Evolutionary conservation across 2,888 invertebrate species (phyloP).

Genomic region (Hartigia nigra): DNA sequence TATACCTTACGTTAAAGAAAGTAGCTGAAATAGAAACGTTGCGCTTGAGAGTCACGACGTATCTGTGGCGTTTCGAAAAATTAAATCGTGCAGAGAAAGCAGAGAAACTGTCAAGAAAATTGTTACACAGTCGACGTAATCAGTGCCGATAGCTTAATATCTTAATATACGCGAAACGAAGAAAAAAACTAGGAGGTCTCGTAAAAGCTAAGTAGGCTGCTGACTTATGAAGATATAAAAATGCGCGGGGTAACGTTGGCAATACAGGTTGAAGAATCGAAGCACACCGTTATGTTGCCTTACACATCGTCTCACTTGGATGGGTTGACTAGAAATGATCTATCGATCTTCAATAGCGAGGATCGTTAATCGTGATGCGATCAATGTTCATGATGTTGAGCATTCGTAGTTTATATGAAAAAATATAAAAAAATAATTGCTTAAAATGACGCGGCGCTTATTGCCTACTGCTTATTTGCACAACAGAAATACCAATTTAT

Average conservation of each 20-base stretch:
- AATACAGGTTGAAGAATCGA: background rate
- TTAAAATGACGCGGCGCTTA: background rate
- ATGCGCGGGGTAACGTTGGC: background rate
- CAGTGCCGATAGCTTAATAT: too few relatives aligned
- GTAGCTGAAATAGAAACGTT: background rate
- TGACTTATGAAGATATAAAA: background rate
- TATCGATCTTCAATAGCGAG: background rate
- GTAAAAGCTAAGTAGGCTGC: background rate
- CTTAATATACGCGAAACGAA: too few relatives aligned
- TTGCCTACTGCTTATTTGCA: background rate
- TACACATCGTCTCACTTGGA: conserved; percentile 9
- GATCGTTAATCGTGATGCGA: background rate
- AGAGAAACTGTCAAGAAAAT: background rate
- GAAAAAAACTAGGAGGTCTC: background rate
- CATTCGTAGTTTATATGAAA: background rate
- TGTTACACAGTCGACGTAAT: too few relatives aligned
- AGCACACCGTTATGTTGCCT: conserved; percentile 20
- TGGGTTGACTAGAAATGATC: conserved; percentile 2
- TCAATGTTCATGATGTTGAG: background rate
- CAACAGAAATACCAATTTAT: background rate
- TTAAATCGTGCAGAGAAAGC: background rate
- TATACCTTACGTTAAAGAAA: background rate
- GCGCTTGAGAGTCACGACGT: background rate
- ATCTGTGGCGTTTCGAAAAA: background rate
- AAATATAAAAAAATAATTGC: background rate